phyloP scores from a whole-genome alignment of 92 coral and sea anemone species.

The Isaurus tuberculatus region DNA sequence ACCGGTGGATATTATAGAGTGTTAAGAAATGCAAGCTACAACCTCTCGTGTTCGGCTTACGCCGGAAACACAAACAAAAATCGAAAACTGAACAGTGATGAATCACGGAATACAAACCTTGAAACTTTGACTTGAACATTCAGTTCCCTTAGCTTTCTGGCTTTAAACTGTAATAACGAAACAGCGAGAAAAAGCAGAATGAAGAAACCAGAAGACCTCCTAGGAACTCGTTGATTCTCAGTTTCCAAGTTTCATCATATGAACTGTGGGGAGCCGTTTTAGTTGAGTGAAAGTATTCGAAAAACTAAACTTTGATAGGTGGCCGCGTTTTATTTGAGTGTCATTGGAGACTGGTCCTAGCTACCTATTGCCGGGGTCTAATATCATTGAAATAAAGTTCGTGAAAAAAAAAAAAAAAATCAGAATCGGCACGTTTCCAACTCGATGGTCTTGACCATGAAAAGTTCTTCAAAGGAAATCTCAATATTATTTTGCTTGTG shows the following conservation, averaged over 20 bases:
- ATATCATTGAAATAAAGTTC: too few species aligned
- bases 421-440: too few species aligned
- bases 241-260: not conserved
- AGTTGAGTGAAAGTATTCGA: not conserved
- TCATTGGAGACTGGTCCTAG: not conserved
- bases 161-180: not conserved
- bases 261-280: not conserved
- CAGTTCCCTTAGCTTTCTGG: not conserved
- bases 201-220: too few species aligned
- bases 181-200: not conserved
- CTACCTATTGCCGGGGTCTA: too few species aligned
- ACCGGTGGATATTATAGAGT: not conserved
- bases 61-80: not conserved
- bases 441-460: too few species aligned
- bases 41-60: not conserved
- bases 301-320: not conserved
- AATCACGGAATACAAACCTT: slow-evolving; percentile 17
- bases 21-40: not conserved
- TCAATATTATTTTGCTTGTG: too few species aligned
- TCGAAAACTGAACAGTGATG: not conserved
- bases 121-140: not conserved
- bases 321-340: not conserved
- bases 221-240: not conserved
- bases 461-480: too few species aligned
- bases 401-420: too few species aligned